Evolutionary conservation across 2,888 invertebrate species (phyloP).

Genomic region (Caenorhabditis sp.): DNA sequence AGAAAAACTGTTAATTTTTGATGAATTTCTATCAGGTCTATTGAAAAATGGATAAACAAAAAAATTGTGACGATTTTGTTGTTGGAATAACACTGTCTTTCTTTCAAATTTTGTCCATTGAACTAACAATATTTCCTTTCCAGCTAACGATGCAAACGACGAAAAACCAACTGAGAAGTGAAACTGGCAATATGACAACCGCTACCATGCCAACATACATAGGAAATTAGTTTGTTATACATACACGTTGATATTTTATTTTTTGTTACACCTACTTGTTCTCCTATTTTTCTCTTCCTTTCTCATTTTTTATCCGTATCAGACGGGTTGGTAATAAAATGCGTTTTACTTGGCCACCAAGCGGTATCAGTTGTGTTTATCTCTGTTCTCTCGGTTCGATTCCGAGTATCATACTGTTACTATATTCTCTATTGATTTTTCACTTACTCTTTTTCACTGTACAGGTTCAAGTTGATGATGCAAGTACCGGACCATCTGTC

Average conservation of each 20-base stretch:
- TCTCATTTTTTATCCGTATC: slow-evolving; percentile 37
- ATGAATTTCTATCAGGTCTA: no score
- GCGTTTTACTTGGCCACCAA: slow-evolving; percentile 5
- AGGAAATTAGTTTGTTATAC: slow-evolving; percentile 28
- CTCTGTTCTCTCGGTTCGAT: slow-evolving; percentile 50
- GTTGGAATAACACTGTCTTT: no score
- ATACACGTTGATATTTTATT: no score
- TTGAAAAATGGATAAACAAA: no score
- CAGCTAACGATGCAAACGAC: slow-evolving; percentile 46
- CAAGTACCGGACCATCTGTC: slow-evolving; percentile 63
- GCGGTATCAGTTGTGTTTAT: slow-evolving; percentile 9
- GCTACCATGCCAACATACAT: slow-evolving; percentile 9
- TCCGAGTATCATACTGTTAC: slow-evolving; percentile 30
- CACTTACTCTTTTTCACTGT: slow-evolving; percentile 4
- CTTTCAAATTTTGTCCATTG: no score
- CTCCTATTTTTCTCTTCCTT: not conserved
- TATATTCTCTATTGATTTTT: no score
- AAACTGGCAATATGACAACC: slow-evolving; percentile 1
- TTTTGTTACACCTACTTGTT: slow-evolving; percentile 12
- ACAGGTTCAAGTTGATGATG: slow-evolving; percentile 43
- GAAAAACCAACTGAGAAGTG: slow-evolving; percentile 28
- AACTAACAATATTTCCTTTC: no score
- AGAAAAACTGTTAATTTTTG: no score
- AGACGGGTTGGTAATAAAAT: slow-evolving; percentile 49
- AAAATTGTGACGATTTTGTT: no score